Base-by-base conservation (phyloP, 2,113 vertebrate genomes). In the Poeciliopsis occidentalis region DNA sequence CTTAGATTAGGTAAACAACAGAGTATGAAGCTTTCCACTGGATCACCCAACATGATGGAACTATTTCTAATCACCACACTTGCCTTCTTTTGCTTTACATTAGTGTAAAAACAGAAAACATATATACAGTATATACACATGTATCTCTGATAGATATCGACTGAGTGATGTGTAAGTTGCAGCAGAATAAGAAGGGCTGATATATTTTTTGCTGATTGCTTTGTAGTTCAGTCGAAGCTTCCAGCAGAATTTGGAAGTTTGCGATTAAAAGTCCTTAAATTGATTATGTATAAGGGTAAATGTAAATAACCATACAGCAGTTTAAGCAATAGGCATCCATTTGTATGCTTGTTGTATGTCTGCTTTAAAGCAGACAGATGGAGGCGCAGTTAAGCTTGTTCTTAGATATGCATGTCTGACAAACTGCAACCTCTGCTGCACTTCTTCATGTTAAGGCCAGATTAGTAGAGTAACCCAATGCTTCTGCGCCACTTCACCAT, bases 131-230 rank as follows among this genome's bases (percentile, higher is more conserved):
- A 69, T 15, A 12, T 37, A 15, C 31, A 60, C 8, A 54, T 7
- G 30, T 62, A 24, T 29, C 17, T 24, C 44, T 47, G 22, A 62
- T 29, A 41, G 37, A 60, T 13, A 62, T 29, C 3, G 41, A 32
- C 32, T 54, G 6, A 41, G n/a, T 15, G n/a, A 66, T 7, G 11
- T 10, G 15, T 8, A 22, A n/a, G 39, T 30, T 26, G 77, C 69
- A 81, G 84, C 71, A 81, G 61, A 31, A 69, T 32, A 51, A 67
- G 67, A 79, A 29, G 24, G 26, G n/a, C 66, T 61, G 51, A 26
- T 32, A 71, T n/a, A 57, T 57, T 57, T 61, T 1, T 27, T 24
- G 15, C 32, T 60, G 39, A 76, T 71, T 47, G 62, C n/a, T 57
- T 61, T 37, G 63, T 31, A 8, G 22, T 6, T 57, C 51, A 57